Base-by-base conservation (phyloP, 2,888 invertebrate genomes). In the Chymomyza procnemis region DNA sequence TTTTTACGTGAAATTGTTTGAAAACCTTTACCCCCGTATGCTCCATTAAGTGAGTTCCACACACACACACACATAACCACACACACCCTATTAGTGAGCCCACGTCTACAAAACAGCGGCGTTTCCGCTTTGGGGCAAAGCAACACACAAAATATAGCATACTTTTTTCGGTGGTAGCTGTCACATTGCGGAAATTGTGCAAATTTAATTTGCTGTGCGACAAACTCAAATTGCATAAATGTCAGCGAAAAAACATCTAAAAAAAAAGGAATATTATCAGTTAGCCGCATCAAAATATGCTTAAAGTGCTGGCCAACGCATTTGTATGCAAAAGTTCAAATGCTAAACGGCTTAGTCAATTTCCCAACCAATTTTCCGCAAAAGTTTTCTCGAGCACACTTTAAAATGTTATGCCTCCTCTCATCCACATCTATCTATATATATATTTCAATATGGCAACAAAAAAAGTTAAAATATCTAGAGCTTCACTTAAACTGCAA, bases 141-240 rank as follows among this genome's bases (percentile, higher is more conserved):
- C 34, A 41, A 12, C 34, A 41, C 12, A 41, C 12, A 67, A 76
- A 78, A 68, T 76, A 70, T 73, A 76, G 73, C 73, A 78, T 78
- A 76, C 79, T 76, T 79, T 78, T 26, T 41, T 76, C 65, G 52
- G 75, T 69, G 64, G 65, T 63, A 66, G 69, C 69, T 41, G 34
- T 41, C 34, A 18, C 19, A 21, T 12, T 18, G 54, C 14, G 54
- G 18, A 67, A 71, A 61, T 58, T 64, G 67, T 18, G 65, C 67
- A 72, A 88, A 87, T 87, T 87, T 74, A 87, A 88, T 87, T 88
- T 88, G 68, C 75, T 71, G 75, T 76, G 78, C 76, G 79, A 74
- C 76, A 69, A 69, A 80, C 82, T 80, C 80, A 74, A 87, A 88
- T 86, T 84, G 80, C 81, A 85, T 85, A 82, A 88, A 88, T 81